These are phyloP conservation scores for Saccostrea glomerata DNA, from an alignment of 1,140 invertebrate genomes.

Conservation along the genomic window DNA sequence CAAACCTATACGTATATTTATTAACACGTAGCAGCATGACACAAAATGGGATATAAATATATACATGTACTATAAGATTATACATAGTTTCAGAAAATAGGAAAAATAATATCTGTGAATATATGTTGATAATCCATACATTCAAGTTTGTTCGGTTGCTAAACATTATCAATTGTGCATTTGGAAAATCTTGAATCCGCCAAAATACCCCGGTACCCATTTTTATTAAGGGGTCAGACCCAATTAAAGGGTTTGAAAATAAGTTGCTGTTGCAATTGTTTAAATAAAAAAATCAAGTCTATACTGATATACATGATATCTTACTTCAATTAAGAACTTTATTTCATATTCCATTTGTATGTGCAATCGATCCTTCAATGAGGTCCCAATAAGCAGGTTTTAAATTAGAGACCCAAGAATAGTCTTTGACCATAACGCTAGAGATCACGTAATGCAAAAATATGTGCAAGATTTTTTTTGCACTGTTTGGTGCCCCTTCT, in stretches of 20 bases:
- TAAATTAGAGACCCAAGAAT: neutral
- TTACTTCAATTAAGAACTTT: neutral
- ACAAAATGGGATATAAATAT: no score
- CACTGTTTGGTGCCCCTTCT: no score
- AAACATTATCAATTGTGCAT: neutral
- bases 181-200: neutral
- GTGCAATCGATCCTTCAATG: neutral
- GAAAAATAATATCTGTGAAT: no score
- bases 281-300: neutral
- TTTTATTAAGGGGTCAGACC: neutral
- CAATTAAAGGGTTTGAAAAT: neutral
- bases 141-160: neutral
- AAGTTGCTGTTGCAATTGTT: neutral
- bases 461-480: no score
- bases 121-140: neutral
- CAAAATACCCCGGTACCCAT: neutral
- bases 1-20: no score
- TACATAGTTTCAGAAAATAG: no score
- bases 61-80: no score
- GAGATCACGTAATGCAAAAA: no score
- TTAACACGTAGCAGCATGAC: no score
- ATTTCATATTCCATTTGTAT: constrained; percentile 7
- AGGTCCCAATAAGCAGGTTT: neutral
- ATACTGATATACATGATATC: constrained; percentile 9
- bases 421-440: no score